phyloP scores from a whole-genome alignment of 2,888 invertebrate species.

The Ormyrus pomaceus region DNA sequence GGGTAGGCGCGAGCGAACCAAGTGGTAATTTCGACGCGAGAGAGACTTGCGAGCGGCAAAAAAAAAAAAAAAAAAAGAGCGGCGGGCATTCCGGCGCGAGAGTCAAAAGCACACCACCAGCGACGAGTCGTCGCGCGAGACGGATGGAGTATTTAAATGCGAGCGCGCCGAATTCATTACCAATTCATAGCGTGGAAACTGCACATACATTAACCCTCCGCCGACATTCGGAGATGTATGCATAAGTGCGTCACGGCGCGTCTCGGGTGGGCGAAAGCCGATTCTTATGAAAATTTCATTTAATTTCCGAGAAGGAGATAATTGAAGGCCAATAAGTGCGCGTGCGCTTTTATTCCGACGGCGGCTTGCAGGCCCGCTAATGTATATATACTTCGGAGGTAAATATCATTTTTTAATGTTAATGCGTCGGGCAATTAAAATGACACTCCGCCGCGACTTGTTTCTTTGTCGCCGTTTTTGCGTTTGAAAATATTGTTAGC shows the following conservation, averaged over 20 bases:
- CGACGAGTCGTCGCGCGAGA: conserved; percentile 10
- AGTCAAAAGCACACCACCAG: neutral
- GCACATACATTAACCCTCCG: conserved; percentile 48
- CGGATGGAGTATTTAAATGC: conserved; percentile 45
- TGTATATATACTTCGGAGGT: neutral
- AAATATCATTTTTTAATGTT: conserved; percentile 25
- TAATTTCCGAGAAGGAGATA: conserved; percentile 30
- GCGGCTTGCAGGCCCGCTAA: neutral
- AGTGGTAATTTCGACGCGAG: conserved; percentile 25
- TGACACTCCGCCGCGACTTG: neutral
- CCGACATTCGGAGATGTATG: conserved; percentile 17
- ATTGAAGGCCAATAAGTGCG: conserved; percentile 8
- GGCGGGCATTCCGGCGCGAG: conserved; percentile 16
- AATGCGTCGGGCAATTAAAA: conserved; percentile 4
- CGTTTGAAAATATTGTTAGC: no score
- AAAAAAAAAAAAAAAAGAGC: conserved; percentile 16
- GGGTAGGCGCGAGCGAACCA: neutral
- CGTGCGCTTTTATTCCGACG: neutral
- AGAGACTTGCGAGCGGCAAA: conserved; percentile 6
- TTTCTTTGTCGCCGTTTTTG: no score
- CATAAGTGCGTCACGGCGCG: conserved; percentile 6
- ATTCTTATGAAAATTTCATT: conserved; percentile 51
- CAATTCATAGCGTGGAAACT: conserved; percentile 52
- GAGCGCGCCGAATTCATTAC: conserved; percentile 29
- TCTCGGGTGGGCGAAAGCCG: conserved; percentile 33